Conservation (phyloP, 2,113 vertebrate species). For the Gallinago media region DNA sequence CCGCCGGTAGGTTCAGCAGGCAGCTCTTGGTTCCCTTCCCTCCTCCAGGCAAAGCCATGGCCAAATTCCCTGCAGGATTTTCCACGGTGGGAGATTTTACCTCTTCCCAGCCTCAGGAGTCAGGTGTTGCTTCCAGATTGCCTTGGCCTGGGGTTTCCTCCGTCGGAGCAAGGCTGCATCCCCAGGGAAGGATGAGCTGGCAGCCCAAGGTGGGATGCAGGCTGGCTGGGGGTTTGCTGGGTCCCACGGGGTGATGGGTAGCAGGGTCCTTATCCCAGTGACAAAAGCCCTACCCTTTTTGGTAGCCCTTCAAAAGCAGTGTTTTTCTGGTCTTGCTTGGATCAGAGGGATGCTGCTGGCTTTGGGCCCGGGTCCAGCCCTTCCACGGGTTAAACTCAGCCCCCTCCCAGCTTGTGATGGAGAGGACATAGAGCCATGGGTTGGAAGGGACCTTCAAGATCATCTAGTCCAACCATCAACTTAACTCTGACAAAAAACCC, state of each 20-base stretch:
- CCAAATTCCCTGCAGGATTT: neutral
- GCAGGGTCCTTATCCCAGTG: rapidly evolving
- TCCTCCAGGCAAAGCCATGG: too few species aligned
- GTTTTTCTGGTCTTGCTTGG: neutral
- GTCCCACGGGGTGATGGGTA: rapidly evolving
- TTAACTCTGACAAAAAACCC: too few species aligned
- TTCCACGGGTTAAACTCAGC: neutral
- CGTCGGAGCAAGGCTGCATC: neutral
- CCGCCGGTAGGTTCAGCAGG: too few species aligned
- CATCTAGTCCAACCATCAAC: too few species aligned
- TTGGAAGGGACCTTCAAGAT: too few species aligned
- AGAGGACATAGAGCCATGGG: neutral
- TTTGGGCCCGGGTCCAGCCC: neutral
- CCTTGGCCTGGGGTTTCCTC: neutral
- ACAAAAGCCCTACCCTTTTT: neutral
- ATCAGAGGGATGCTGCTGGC: neutral
- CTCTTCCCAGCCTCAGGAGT: neutral
- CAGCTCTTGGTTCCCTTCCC: too few species aligned
- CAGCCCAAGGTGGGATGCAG: neutral
- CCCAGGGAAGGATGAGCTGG: neutral
- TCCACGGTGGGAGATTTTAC: neutral
- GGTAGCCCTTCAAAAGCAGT: neutral
- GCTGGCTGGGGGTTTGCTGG: neutral
- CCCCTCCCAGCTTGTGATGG: neutral
- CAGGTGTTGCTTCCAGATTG: slow-evolving; percentile 19